phyloP scores from a whole-genome alignment of 2,113 vertebrate species.

The Myodes glareolus region DNA sequence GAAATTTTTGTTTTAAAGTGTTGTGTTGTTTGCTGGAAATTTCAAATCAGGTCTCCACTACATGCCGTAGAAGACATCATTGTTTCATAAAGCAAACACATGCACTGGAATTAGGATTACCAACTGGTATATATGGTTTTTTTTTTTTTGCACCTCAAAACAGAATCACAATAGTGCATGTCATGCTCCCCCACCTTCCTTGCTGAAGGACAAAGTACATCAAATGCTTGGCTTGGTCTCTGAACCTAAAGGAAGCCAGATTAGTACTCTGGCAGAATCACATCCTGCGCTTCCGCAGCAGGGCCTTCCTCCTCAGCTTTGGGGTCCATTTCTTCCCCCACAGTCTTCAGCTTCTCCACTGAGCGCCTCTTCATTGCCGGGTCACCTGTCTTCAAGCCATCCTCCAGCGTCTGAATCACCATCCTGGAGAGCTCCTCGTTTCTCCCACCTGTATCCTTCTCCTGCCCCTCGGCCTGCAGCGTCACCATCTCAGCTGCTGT shows the following conservation, averaged over 20 bases:
- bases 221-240: conserved; percentile 69
- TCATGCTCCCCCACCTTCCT: conserved; percentile 84
- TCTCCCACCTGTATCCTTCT: background rate
- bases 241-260: background rate
- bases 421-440: background rate
- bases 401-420: background rate
- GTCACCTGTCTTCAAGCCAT: background rate
- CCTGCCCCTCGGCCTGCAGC: background rate
- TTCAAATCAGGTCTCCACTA: conserved; percentile 85
- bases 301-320: conserved; percentile 69
- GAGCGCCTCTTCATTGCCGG: background rate
- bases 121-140: conserved; percentile 80
- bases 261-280: conserved; percentile 82
- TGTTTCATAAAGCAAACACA: conserved; percentile 91
- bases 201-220: conserved; percentile 81
- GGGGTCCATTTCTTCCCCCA: conserved; percentile 13
- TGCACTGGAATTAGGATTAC: conserved; percentile 88
- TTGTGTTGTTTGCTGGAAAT: conserved; percentile 79
- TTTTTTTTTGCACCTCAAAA: conserved; percentile 80
- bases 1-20: conserved; percentile 77
- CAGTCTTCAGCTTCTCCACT: background rate
- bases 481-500: background rate
- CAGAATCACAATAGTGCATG: conserved; percentile 81
- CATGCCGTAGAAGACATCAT: conserved; percentile 86
- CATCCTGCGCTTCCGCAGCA: conserved; percentile 40